These are phyloP conservation scores for Eonycteris spelaea DNA, from an alignment of 2,113 vertebrate species.

Conservation along the genomic window DNA sequence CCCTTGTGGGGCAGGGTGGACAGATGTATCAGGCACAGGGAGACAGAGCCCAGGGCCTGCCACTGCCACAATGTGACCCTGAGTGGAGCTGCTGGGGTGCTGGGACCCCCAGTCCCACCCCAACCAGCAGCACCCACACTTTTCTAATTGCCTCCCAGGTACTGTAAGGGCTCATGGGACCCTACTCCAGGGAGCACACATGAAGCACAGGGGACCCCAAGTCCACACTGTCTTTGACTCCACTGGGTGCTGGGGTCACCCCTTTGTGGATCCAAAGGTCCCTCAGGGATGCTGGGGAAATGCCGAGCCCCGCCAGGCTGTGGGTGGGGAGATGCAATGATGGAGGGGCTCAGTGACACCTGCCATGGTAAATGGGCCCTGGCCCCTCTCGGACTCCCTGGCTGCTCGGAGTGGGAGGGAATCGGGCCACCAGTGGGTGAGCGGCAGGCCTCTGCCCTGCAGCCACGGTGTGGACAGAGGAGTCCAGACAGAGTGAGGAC, in stretches of 20 bases:
- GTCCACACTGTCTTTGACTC: background rate
- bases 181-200: accelerated
- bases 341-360: accelerated
- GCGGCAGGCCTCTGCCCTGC: background rate
- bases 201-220: accelerated
- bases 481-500: background rate
- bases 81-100: accelerated
- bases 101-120: background rate
- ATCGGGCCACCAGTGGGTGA: background rate
- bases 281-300: background rate
- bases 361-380: accelerated
- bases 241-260: too few species aligned
- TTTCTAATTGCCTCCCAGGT: background rate
- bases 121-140: too few species aligned
- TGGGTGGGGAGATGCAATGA: background rate
- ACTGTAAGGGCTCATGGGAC: accelerated
- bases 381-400: background rate
- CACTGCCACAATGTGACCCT: accelerated
- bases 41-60: accelerated
- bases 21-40: accelerated
- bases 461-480: accelerated
- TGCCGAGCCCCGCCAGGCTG: accelerated
- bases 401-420: background rate
- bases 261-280: too few species aligned
- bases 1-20: background rate